A percentile compares a stretch with the other conserved stretches of the same genome.
These are phyloP conservation scores for Cinara cedri DNA, from an alignment of 2,888 invertebrate genomes.

Conservation along the genomic window DNA sequence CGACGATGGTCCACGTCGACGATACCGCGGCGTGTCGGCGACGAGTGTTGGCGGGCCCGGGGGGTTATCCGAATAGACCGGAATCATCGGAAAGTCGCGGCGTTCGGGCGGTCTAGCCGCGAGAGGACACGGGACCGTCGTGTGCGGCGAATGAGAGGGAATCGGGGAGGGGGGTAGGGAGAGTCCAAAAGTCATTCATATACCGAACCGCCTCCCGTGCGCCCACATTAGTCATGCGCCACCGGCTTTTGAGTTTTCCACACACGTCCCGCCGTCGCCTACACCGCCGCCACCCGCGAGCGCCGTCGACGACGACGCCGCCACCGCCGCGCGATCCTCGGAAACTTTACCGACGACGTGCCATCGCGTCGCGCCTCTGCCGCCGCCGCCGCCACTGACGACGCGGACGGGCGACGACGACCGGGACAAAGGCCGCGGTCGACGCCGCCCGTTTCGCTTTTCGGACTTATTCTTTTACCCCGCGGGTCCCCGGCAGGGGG, in stretches of 20 bases:
- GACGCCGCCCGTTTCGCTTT: no score
- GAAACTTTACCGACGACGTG: constrained; percentile 40
- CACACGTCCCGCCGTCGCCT: background rate
- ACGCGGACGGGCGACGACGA: no score
- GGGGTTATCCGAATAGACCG: background rate
- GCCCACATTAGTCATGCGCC: constrained; percentile 46
- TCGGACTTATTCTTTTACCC: no score
- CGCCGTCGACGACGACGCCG: background rate
- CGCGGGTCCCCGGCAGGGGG: no score
- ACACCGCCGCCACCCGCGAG: background rate
- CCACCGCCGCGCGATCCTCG: no score
- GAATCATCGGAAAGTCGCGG: background rate
- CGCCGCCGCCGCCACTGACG: no score
- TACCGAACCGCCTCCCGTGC: constrained; percentile 10
- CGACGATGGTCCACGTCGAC: no score
- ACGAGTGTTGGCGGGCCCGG: background rate
- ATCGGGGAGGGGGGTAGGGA: background rate
- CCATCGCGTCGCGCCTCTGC: constrained; percentile 40
- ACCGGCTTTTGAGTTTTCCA: constrained; percentile 36
- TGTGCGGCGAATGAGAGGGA: background rate
- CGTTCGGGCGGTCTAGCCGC: background rate
- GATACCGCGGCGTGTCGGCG: no score
- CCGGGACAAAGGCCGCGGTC: no score
- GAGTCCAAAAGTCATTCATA: constrained; percentile 50
- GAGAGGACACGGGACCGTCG: no score